These are phyloP conservation scores for Plebejus melissa DNA, from an alignment of 2,888 invertebrate species.

Conservation along the genomic window DNA sequence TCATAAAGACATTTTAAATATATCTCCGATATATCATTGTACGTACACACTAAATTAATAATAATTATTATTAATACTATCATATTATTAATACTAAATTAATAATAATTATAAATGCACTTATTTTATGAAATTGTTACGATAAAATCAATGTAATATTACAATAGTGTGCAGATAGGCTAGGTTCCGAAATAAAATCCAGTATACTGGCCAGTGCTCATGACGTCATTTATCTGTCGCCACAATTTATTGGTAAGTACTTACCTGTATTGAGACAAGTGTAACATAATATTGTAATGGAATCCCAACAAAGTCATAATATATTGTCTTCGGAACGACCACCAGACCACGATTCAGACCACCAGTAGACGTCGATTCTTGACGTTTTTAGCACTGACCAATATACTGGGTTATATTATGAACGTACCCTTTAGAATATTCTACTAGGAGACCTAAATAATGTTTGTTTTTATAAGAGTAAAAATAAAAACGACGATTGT, in stretches of 20 bases:
- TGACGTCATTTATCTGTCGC: neutral
- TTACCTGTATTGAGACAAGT: neutral
- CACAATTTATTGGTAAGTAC: neutral
- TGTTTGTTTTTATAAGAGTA: too few species aligned
- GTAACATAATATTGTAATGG: too few species aligned
- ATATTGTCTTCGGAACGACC: too few species aligned
- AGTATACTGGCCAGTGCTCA: neutral
- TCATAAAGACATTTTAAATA: neutral
- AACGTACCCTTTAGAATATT: too few species aligned
- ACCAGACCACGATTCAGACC: too few species aligned
- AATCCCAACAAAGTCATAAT: too few species aligned
- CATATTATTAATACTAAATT: too few species aligned
- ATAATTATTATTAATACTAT: too few species aligned
- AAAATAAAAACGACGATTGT: neutral
- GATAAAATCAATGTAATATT: slow-evolving; percentile 1
- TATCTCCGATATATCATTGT: slow-evolving; percentile 4
- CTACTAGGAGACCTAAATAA: too few species aligned
- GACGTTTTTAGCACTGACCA: too few species aligned
- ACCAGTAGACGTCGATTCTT: too few species aligned
- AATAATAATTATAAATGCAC: slow-evolving; percentile 13
- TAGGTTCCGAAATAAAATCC: neutral
- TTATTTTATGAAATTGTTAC: neutral
- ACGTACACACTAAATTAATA: neutral
- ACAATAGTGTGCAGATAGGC: neutral
- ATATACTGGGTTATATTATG: too few species aligned